Evolutionary conservation across 2,113 vertebrate species (phyloP).

Genomic region (Esox niger): DNA sequence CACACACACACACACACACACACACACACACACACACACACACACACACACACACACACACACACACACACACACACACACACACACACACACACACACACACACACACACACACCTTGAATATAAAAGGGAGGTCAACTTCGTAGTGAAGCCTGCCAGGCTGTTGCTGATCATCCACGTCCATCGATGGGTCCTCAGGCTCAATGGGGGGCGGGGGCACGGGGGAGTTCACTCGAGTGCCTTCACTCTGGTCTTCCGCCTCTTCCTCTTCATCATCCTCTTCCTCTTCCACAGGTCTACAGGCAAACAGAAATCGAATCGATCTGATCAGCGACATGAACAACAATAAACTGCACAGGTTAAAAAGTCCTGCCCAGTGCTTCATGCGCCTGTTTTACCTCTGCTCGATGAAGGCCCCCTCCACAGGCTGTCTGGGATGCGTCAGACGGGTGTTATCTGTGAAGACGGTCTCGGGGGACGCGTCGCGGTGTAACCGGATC

Average conservation of each 20-base stretch:
- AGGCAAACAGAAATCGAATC: no score
- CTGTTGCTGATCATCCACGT: constrained; percentile 27
- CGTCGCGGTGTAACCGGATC: constrained; percentile 27
- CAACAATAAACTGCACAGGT: no score
- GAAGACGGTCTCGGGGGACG: constrained; percentile 54
- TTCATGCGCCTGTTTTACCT: constrained; percentile 21
- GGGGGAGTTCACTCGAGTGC: constrained; percentile 25
- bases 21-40: no score
- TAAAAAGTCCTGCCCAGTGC: no score
- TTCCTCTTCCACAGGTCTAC: not conserved
- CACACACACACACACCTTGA: constrained; percentile 54
- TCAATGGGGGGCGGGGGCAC: constrained; percentile 50
- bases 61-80: no score
- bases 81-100: no score
- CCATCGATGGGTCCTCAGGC: not conserved
- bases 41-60: no score
- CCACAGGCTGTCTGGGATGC: constrained; percentile 20
- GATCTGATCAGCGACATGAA: no score
- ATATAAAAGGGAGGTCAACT: constrained; percentile 54
- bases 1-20: no score
- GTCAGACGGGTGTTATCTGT: constrained; percentile 45
- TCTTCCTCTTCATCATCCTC: not conserved
- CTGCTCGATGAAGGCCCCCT: constrained; percentile 32
- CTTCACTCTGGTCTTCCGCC: constrained; percentile 16
- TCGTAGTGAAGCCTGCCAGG: constrained; percentile 46